Base-by-base conservation (phyloP, 2,797 vertebrate genomes). In the Lacerta bilineata region DNA sequence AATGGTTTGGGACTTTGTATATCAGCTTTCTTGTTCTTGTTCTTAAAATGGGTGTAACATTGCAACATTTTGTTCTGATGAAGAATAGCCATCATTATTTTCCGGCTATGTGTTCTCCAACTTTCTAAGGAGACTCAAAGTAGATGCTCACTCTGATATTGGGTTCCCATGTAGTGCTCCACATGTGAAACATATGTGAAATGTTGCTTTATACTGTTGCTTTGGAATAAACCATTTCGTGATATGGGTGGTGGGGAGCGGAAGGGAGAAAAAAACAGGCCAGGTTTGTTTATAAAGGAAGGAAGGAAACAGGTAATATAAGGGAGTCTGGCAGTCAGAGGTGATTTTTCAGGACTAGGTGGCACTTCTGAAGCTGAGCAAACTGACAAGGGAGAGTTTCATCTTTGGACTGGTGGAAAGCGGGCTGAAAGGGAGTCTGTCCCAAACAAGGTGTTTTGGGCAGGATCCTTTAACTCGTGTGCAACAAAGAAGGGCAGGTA, bases 391-490 rank as follows among this genome's bases (percentile, higher is more conserved):
- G 27, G 41, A 17, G 1, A 18, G 5, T 39, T 69, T 27, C 25
- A 17, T 27, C 36, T 36, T 50, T n/a, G 39, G 43, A 80, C 15
- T 80, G 36, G 74, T 17, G n/a, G 18, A 46, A 29, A 29, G 9
- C n/a, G n/a, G 33, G 36, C 59, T 25, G 43, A 50, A 50, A 20
- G 23, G 36, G 18, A 33, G 41, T 10, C 39, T 23, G 7, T 29
- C 39, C 64, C 17, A 78, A 36, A 61, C 3, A 29, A 2, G 25
- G 27, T 39, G 10, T 72, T 15, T 8, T 43, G 17, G 46, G 15
- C 55, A 11, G 0, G 59, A 18, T 29, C 15, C 13, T 55, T 5
- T 18, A 11, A 17, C 9, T 1, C 9, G 23, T 20, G 33, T 6
- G 23, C 23, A 46, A 27, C 17, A 69, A 74, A 11, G 5, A 87